Percentiles rank a stretch among this genome's conserved stretches.
Conservation (phyloP, 1,140 invertebrate species). For the Drusus annulatus region DNA sequence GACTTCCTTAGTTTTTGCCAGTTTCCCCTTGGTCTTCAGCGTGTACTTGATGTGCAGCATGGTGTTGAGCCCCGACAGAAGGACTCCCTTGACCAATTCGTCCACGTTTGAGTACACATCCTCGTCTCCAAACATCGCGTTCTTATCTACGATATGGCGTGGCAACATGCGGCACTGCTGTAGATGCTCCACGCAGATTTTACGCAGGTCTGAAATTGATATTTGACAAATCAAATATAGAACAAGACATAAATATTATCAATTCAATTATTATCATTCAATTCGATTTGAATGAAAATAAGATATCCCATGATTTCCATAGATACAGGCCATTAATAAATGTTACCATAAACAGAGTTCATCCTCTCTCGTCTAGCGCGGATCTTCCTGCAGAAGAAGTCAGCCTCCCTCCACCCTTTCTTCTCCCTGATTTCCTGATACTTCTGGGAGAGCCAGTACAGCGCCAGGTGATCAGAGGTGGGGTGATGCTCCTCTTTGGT, state of each 20-base stretch:
- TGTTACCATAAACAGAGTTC: conserved; percentile 66
- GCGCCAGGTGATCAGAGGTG: conserved; percentile 72
- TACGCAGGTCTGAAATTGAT: conserved; percentile 66
- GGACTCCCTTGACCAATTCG: conserved; percentile 68
- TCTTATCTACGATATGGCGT: conserved; percentile 56
- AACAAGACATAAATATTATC: conserved; percentile 31
- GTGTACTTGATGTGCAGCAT: conserved; percentile 66
- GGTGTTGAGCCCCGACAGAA: conserved; percentile 71
- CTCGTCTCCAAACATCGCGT: conserved; percentile 54
- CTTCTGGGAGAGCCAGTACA: conserved; percentile 69
- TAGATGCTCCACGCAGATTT: conserved; percentile 66
- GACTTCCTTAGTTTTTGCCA: conserved; percentile 64
- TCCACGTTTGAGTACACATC: conserved; percentile 69
- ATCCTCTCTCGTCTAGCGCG: conserved; percentile 67
- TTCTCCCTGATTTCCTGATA: conserved; percentile 62
- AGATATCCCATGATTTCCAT: too few species aligned
- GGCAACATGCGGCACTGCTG: conserved; percentile 64
- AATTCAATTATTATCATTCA: too few species aligned
- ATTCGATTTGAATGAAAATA: too few species aligned
- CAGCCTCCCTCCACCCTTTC: conserved; percentile 54
- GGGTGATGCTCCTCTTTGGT: conserved; percentile 69
- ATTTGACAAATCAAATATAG: background rate
- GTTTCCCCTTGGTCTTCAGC: conserved; percentile 68
- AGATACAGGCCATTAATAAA: too few species aligned
- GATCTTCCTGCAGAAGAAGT: conserved; percentile 64